phyloP scores from a whole-genome alignment of 2,113 vertebrate species.

The Sturnira hondurensis region DNA sequence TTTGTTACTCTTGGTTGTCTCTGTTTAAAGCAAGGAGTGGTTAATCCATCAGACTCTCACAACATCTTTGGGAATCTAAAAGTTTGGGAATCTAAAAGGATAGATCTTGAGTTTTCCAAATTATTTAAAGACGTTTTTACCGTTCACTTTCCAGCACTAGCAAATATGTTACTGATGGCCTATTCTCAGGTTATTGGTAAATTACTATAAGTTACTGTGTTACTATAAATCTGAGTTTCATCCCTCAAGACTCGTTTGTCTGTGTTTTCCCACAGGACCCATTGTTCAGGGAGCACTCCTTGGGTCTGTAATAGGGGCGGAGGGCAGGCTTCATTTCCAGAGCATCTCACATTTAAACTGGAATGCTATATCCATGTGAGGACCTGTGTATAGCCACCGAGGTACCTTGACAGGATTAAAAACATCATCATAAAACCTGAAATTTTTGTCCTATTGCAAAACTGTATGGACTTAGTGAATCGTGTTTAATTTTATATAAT shows the following conservation, averaged over 20 bases:
- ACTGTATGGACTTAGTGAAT: not conserved
- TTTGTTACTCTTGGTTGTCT: not conserved
- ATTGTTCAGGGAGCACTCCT: not conserved
- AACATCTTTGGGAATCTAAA: not conserved
- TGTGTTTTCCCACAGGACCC: not conserved
- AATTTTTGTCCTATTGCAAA: not conserved
- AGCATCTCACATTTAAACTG: not conserved
- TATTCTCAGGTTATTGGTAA: not conserved
- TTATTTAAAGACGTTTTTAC: not conserved
- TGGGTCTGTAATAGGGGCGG: not conserved
- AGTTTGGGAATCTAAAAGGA: not conserved
- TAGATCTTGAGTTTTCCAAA: not conserved
- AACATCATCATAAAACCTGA: not conserved
- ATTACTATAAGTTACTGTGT: not conserved
- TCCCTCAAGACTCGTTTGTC: not conserved
- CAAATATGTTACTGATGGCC: not conserved
- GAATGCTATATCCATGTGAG: not conserved
- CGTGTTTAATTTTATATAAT: not conserved
- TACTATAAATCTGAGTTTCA: not conserved
- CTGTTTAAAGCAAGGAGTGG: not conserved
- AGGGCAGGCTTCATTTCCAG: not conserved
- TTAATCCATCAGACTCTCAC: not conserved
- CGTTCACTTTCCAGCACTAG: not conserved
- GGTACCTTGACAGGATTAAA: not conserved
- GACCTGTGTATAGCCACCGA: not conserved